Base-by-base conservation (phyloP, 1,140 invertebrate genomes). In the Halyomorpha halys region DNA sequence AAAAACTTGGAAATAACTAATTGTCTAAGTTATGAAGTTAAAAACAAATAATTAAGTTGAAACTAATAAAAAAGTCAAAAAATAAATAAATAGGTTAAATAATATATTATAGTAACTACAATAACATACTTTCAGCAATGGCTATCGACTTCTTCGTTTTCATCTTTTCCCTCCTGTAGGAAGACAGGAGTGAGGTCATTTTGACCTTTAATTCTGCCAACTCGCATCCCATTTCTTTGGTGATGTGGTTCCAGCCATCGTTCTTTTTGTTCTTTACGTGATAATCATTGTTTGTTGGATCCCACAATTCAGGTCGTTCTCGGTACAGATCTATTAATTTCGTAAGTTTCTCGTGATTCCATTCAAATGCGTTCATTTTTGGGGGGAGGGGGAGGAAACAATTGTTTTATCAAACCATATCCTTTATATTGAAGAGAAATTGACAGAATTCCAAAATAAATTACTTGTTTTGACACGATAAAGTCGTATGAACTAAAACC, bases 141-240 rank as follows among this genome's bases (percentile, higher is more conserved):
- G 44, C 15, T 6, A 19, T 34, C n/a, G n/a, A 15, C 59, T 61
- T 60, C 18, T 44, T 44, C 25, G 59, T 30, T 53, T 47, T 65
- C 9, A 27, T 34, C 51, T 51, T 71, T 60, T 72, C 71, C 49
- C 70, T 61, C 51, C 71, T 65, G 61, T 68, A 72, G 14, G 68
- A 69, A 27, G 67, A 69, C 54, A 65, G 44, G 51, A 72, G 69
- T 30, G 70, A 70, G 19, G 63, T 67, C 69, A 70, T 71, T 65
- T 71, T 71, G 27, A 68, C 68, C 44, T 69, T 72, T 19, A 70
- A 34, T 59, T 70, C 69, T 19, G 60, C 16, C 21, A 67, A 56
- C 16, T 68, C 66, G 16, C 68, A n/a, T 30, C 67, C 66, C 44
- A 70, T 65, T 60, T 68, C 47, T 13, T 19, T 13, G 11, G 39